These are phyloP conservation scores for Halcyon malimbica DNA, from an alignment of 2,113 vertebrate species.

Conservation along the genomic window DNA sequence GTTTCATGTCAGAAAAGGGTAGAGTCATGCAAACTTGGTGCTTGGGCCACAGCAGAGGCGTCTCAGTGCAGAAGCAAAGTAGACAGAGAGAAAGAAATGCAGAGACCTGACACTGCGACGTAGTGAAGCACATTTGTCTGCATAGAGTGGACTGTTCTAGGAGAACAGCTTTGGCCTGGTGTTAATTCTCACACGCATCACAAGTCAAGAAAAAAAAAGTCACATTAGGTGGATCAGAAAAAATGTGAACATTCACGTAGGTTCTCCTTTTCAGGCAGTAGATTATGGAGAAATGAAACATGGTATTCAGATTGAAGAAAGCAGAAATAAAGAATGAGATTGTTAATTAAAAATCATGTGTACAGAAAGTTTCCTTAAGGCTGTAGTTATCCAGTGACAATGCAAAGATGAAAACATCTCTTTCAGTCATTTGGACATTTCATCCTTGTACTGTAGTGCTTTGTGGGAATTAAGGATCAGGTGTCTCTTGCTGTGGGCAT, in stretches of 20 bases:
- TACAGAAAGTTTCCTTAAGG: neutral
- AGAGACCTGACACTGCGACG: fast-evolving
- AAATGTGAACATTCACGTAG: neutral
- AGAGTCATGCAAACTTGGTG: fast-evolving
- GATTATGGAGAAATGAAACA: neutral
- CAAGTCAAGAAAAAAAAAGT: neutral
- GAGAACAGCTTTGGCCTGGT: neutral
- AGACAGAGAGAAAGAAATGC: neutral
- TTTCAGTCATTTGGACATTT: neutral
- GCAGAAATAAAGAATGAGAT: neutral
- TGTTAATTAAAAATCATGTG: neutral
- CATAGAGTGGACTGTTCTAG: neutral
- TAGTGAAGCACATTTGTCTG: neutral
- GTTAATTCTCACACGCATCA: neutral
- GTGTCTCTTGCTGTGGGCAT: neutral
- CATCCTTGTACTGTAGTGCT: neutral
- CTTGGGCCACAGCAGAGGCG: fast-evolving
- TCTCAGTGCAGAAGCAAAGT: neutral
- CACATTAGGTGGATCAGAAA: neutral
- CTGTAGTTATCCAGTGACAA: neutral
- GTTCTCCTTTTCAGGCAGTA: neutral
- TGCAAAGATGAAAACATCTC: neutral
- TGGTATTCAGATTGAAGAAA: neutral
- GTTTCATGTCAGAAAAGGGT: neutral
- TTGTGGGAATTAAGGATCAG: neutral